Conservation (phyloP, 35 echinoderm and acorn worm species). For the Anneissia japonica region DNA sequence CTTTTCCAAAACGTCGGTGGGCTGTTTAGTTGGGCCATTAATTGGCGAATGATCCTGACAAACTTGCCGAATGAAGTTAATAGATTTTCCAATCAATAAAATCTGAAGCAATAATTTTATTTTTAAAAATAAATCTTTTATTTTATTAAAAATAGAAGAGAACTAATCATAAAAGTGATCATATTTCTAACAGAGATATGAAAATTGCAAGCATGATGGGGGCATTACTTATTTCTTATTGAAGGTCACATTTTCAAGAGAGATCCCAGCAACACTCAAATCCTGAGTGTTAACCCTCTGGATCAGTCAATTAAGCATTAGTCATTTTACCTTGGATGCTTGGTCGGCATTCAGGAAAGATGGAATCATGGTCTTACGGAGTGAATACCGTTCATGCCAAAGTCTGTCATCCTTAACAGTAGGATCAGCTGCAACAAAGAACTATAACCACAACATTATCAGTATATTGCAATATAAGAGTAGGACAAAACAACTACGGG, state of each 20-base stretch:
- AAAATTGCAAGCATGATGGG: no score
- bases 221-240: no score
- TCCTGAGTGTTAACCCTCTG: no score
- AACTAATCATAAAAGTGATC: background rate
- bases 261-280: no score
- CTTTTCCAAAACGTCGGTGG: background rate
- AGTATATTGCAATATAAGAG: no score
- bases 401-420: slow-evolving; percentile 80
- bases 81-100: slow-evolving; percentile 89
- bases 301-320: no score
- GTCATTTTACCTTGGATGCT: slow-evolving; percentile 61
- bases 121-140: background rate
- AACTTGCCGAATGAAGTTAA: slow-evolving; percentile 89
- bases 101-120: slow-evolving; percentile 53
- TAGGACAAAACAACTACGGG: no score
- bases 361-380: slow-evolving; percentile 92
- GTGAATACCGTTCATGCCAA: slow-evolving; percentile 93
- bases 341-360: slow-evolving; percentile 85
- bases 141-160: background rate
- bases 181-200: no score
- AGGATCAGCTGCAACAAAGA: slow-evolving; percentile 92
- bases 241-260: no score
- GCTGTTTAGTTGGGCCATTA: slow-evolving; percentile 9
- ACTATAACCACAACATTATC: slow-evolving; percentile 46
- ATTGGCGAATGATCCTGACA: slow-evolving; percentile 75